Evolutionary conservation across 2,888 invertebrate genomes (phyloP).

Genomic region (Himalopsyche anomala): DNA sequence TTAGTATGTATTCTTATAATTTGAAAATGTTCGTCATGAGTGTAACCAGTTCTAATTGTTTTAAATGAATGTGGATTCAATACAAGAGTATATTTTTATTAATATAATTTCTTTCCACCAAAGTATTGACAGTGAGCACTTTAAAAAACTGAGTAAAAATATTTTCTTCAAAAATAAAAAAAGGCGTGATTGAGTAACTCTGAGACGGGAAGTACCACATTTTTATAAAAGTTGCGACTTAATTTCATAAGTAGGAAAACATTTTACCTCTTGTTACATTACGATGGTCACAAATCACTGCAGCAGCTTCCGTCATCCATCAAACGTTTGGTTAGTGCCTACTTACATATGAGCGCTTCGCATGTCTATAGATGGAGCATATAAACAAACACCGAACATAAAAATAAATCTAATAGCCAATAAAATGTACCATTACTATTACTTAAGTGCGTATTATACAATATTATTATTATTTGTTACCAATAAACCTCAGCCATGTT

Average conservation of each 20-base stretch:
- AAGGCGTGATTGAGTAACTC: neutral
- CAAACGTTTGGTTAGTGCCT: slow-evolving; percentile 59
- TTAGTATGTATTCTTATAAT: too few relatives aligned
- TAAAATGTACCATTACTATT: slow-evolving; percentile 79
- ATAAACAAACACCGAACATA: slow-evolving; percentile 77
- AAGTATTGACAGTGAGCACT: too few relatives aligned
- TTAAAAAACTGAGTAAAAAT: too few relatives aligned
- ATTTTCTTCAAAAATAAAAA: too few relatives aligned
- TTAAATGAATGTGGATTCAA: too few relatives aligned
- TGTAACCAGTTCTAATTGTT: too few relatives aligned
- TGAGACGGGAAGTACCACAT: neutral
- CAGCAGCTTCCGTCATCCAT: slow-evolving; percentile 62
- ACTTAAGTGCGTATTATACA: slow-evolving; percentile 76
- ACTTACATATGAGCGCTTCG: slow-evolving; percentile 17
- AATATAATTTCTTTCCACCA: too few relatives aligned
- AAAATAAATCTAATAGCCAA: slow-evolving; percentile 79
- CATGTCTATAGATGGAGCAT: slow-evolving; percentile 67
- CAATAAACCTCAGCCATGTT: slow-evolving; percentile 58
- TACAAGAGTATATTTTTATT: too few relatives aligned
- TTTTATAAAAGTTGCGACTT: slow-evolving; percentile 45
- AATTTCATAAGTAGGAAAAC: slow-evolving; percentile 11
- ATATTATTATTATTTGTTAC: slow-evolving; percentile 64
- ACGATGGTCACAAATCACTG: slow-evolving; percentile 63
- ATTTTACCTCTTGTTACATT: slow-evolving; percentile 35
- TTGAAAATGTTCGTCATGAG: too few relatives aligned